Base-by-base conservation (phyloP, 1,140 invertebrate genomes). In the Trissolcus basalis region DNA sequence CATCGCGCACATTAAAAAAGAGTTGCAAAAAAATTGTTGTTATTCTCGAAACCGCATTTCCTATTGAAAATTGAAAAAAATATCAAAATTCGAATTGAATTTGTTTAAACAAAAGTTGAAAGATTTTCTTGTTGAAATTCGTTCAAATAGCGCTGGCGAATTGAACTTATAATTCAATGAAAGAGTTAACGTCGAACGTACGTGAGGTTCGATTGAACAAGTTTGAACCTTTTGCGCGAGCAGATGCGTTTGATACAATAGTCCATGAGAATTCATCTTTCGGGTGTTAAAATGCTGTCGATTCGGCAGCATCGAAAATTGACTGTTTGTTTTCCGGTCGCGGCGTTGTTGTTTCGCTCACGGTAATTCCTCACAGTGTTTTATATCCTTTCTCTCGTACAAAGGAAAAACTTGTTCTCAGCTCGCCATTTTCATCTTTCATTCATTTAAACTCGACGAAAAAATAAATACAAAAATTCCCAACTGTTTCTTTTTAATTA, bases 221-320 rank as follows among this genome's bases (percentile, higher is more conserved):
- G 65, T 60, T 60, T 69, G 50, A 60, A 60, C 41, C 49, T 54
- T 69, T 69, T 55, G 15, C 65, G 43, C 9, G 16, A 15, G n/a
- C 36, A 39, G 36, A 54, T 69, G 65, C 50, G 49, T 60, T 60
- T 69, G 60, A 60, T 69, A 69, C 56, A 69, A 69, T 60, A 60
- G 49, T 60, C 16, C 36, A 48, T 36, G 50, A 12, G 27, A 69
- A 69, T 69, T 69, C 60, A 54, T 69, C 56, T 69, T 60, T 15
- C 35, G 45, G 53, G 47, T 44, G 55, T 64, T 59, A 64, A 72
- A 72, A 72, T 59, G 59, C 49, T 72, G 60, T 72, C 64, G 56
- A 50, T 63, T 71, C 51, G 55, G 45, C 39, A 49, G 39, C 33
- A 6, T 58, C 10, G 47, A 47, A 71, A 58, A 64, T 72, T 65